Conservation (phyloP, 2,888 invertebrate species). For the Drosophila lacicola region DNA sequence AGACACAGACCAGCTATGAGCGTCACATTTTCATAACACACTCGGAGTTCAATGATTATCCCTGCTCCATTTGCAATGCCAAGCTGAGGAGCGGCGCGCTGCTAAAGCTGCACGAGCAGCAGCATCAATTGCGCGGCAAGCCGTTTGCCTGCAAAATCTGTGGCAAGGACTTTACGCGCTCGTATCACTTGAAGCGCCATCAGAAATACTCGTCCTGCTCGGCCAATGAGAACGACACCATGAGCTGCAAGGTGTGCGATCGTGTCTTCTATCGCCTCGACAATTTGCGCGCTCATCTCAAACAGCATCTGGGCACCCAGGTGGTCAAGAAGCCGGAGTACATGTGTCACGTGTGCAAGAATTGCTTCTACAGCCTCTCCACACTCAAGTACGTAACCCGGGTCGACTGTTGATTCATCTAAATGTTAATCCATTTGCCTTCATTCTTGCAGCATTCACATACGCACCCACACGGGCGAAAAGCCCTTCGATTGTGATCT, state of each 20-base stretch:
- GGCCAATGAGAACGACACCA: conserved; percentile 75
- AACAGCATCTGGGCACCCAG: conserved; percentile 88
- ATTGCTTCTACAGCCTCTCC: conserved; percentile 88
- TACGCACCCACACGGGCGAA: conserved; percentile 89
- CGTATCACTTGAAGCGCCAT: conserved; percentile 89
- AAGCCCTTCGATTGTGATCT: conserved; percentile 90
- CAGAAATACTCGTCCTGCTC: conserved; percentile 83
- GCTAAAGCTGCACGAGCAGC: conserved; percentile 89
- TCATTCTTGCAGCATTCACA: conserved; percentile 86
- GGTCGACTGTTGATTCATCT: too few species aligned
- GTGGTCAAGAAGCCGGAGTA: conserved; percentile 87
- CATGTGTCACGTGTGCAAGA: conserved; percentile 88
- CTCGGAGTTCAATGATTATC: conserved; percentile 87
- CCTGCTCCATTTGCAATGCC: conserved; percentile 89
- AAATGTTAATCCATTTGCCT: conserved; percentile 13
- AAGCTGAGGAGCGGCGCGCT: conserved; percentile 88
- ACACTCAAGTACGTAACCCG: conserved; percentile 85
- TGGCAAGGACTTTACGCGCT: conserved; percentile 90
- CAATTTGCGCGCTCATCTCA: conserved; percentile 90
- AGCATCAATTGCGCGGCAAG: conserved; percentile 87
- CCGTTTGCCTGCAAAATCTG: conserved; percentile 89
- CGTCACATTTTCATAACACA: conserved; percentile 90
- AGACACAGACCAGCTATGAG: conserved; percentile 88
- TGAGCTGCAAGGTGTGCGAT: conserved; percentile 84
- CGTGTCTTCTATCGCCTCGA: conserved; percentile 87